Evolutionary conservation across 2,888 invertebrate species (phyloP).

Genomic region (Anthrax anthrax): DNA sequence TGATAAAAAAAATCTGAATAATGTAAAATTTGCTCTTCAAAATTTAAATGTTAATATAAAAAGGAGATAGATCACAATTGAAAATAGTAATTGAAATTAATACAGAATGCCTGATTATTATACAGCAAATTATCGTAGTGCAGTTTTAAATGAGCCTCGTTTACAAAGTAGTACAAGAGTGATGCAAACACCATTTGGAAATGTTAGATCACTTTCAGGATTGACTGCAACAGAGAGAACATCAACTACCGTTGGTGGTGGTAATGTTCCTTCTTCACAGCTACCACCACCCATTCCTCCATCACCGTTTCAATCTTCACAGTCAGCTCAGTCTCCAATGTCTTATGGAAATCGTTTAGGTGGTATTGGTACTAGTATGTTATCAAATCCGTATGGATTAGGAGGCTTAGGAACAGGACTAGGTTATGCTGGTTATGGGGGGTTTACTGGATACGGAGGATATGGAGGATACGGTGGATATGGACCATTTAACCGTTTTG

Average conservation of each 20-base stretch:
- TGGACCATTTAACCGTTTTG: slow-evolving; percentile 18
- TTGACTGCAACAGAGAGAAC: too few species aligned
- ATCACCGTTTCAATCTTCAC: slow-evolving; percentile 5
- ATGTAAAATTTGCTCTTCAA: too few species aligned
- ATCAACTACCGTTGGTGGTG: not conserved
- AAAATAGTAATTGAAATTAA: too few species aligned
- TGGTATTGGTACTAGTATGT: slow-evolving; percentile 13
- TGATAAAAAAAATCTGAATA: too few species aligned
- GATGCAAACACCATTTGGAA: slow-evolving; percentile 25
- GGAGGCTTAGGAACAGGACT: slow-evolving; percentile 16
- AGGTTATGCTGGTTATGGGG: slow-evolving; percentile 25
- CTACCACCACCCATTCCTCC: slow-evolving; percentile 20
- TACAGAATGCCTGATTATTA: not conserved
- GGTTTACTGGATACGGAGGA: slow-evolving; percentile 18
- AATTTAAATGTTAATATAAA: too few species aligned
- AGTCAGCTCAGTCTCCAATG: not conserved
- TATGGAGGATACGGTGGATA: slow-evolving; percentile 16
- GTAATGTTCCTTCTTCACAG: slow-evolving; percentile 10
- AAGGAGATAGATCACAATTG: too few species aligned
- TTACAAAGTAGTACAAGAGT: slow-evolving; percentile 11
- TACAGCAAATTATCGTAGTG: slow-evolving; percentile 18
- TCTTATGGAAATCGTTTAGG: slow-evolving; percentile 9
- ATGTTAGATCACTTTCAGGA: slow-evolving; percentile 18
- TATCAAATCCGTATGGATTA: slow-evolving; percentile 10
- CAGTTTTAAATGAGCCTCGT: slow-evolving; percentile 18